Percentiles rank a stretch among this genome's conserved stretches.
These are phyloP conservation scores for Petrocephalus zakoni DNA, from an alignment of 2,113 vertebrate species.

Conservation along the genomic window DNA sequence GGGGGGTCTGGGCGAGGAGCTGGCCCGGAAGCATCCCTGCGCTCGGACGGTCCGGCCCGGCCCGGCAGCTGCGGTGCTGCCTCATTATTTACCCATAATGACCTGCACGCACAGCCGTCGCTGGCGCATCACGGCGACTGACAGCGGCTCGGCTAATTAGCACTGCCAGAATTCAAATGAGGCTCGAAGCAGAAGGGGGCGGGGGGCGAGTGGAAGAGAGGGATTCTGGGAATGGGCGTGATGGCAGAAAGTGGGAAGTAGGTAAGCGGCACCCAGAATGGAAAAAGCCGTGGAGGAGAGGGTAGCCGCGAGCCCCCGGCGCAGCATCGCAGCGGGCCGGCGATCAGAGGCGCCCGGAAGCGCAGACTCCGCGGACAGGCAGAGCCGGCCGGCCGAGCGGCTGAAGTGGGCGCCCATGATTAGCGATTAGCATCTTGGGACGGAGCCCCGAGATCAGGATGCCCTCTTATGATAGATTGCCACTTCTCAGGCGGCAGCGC, in stretches of 20 bases:
- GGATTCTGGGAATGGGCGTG: background rate
- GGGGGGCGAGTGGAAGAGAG: conserved; percentile 35
- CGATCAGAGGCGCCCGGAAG: background rate
- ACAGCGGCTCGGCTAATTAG: conserved; percentile 84
- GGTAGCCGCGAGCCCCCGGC: no score
- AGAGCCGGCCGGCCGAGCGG: conserved; percentile 37
- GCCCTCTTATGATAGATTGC: conserved; percentile 76
- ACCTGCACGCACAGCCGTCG: conserved; percentile 79
- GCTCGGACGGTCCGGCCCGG: background rate
- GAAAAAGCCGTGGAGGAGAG: background rate
- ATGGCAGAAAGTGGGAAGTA: conserved; percentile 33
- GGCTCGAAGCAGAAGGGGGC: conserved; percentile 68
- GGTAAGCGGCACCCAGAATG: no score
- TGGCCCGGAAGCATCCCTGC: background rate
- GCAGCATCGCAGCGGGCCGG: no score
- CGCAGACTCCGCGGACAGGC: background rate
- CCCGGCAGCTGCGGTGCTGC: conserved; percentile 49
- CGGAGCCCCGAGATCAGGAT: conserved; percentile 71
- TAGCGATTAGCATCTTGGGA: conserved; percentile 88
- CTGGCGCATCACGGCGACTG: conserved; percentile 81
- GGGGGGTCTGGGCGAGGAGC: conserved; percentile 31
- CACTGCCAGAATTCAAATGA: conserved; percentile 79
- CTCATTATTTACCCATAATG: conserved; percentile 90
- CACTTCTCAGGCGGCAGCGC: conserved; percentile 66
- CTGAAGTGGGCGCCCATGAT: conserved; percentile 89